Evolutionary conservation across 2,797 vertebrate species (phyloP), one percentile per base, ranked within the genome.

Genomic region (Tiaroga cobitis): DNA sequence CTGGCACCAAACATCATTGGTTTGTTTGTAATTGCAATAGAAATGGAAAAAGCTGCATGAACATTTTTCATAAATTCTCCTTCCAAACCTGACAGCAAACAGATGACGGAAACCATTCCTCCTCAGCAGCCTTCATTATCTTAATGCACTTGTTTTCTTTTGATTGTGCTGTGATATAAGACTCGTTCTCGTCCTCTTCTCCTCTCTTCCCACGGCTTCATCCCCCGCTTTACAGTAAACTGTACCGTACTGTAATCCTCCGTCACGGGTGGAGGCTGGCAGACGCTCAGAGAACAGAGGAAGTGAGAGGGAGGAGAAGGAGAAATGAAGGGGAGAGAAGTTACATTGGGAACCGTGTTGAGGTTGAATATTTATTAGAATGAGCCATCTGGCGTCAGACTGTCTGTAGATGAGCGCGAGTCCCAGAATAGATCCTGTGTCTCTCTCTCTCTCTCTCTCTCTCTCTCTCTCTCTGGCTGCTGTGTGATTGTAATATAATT

Each of bases 341-440:
- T 98, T 98, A 97, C 97, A 98, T 29, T 98, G 98, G 98, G 97
- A 99, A 99, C 96, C 94, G 96, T 97, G 97, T 98, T 98, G 97
- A 98, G 97, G 97, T 99, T 98, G 98, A 98, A 98, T 97, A 98
- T 99, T 98, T 99, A 98, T 99, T 99, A 98, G 97, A 98, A 98
- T 96, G 98, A 98, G 97, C 97, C 97, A 99, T 99, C 98, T 99
- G 98, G 98, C 97, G 97, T 99, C 98, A 97, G 97, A 94, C 95
- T 97, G 98, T 99, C 98, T 99, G 97, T 96, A 96, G 96, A 93
- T 91, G 96, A 95, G 95, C 95, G 93, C 94, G 94, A 91, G 95
- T 97, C 96, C 96, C 95, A 97, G 95, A 96, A 96, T 96, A 97
- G 96, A 95, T 96, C 94, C 96, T 95, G 91, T 87, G 90, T 91